Base-by-base conservation (phyloP, 2,888 invertebrate genomes). In the Spicauda simplicius region DNA sequence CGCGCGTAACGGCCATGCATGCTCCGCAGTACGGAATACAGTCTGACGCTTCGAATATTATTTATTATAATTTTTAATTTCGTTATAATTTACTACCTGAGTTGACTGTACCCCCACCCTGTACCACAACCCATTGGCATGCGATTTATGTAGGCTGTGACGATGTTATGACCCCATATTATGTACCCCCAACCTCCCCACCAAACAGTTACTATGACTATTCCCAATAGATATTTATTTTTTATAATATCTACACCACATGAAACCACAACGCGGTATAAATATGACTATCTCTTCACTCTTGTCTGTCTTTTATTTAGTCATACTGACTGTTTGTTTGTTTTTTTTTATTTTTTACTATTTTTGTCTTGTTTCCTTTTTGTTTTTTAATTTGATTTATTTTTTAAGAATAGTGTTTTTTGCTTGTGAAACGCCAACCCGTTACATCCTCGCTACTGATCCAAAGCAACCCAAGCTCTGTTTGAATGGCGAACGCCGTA, bases 301-400 rank as follows among this genome's bases (percentile, higher is more conserved):
- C 83, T 45, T 88, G 70, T 90, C 90, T 92, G 76, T 90, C 87
- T 91, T 87, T 91, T 89, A 81, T 87, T 92, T 86, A 92, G 92
- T 93, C 93, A 93, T 93, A 93, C 91, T 93, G 93, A 92, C 93
- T 93, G 93, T 93, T 93, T 93, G 93, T 83, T 91, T 92, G 90
- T 79, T 77, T 81, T 87, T 77, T 77, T 78, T 74, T 76, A 73
- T 75, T 78, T 52, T 79, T 78, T 78, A 76, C 5, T 25, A 25
- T 87, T 77, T 77, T 78, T 74, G 76, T 73, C 75, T 77, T 60
- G 78, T 78, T 77, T 76, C 80, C 73, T 80, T 77, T 83, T 79
- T 82, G 76, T 33, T 48, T 54, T 80, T 78, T 76, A 37, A 45
- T 74, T 80, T 78, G 75, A 81, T 75, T 81, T 78, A 81, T 82